Evolutionary conservation across 2,113 vertebrate genomes (phyloP), one percentile per base, ranked within the genome.

Genomic region (Neomonachus schauinslandi): DNA sequence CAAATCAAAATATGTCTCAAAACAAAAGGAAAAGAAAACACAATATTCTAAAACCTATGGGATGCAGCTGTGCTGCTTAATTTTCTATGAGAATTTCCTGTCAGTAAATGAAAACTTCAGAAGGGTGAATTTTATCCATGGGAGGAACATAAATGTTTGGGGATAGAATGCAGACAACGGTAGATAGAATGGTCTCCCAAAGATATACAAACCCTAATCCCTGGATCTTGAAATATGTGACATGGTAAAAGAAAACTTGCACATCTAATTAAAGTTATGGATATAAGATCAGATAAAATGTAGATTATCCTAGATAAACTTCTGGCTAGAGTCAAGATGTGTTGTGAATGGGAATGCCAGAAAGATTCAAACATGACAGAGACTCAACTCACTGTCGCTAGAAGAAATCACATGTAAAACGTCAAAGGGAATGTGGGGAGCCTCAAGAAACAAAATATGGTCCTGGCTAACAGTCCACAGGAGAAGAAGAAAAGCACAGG

Each of bases 151-250:
- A 46, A 55, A 82, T 57, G 28, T 31, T 74, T 65, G 28, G 10
- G 3, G 2, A 0, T 15, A 83, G 9, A 18, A 12, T 24, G 1
- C 2, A 80, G 13, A 69, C 1, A 46, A 13, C 31, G 26, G 26
- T 51, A 93, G 49, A 33, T 12, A 89, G 26, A 69, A 57, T 31
- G 7, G n/a, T 63, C 2, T 9, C 76, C 33, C 28, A 72, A 72
- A 72, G 22, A 80, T 1, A 22, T 22, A 21, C 5, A 85, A 63
- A 72, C 0, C 8, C 33, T 53, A 72, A 51, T 36, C 67, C 12
- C 22, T 55, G 19, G 10, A 72, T n/a, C 10, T 74, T 92, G 4
- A 88, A 81, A 46, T 82, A 49, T 33, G 1, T 36, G 22, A 79
- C 51, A 31, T 1, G 1, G 18, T 7, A 72, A 80, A 84, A 89